A percentile compares a stretch with the other conserved stretches of the same genome.
phyloP scores from a whole-genome alignment of 1,140 invertebrate species.

The Nasonia longicornis region DNA sequence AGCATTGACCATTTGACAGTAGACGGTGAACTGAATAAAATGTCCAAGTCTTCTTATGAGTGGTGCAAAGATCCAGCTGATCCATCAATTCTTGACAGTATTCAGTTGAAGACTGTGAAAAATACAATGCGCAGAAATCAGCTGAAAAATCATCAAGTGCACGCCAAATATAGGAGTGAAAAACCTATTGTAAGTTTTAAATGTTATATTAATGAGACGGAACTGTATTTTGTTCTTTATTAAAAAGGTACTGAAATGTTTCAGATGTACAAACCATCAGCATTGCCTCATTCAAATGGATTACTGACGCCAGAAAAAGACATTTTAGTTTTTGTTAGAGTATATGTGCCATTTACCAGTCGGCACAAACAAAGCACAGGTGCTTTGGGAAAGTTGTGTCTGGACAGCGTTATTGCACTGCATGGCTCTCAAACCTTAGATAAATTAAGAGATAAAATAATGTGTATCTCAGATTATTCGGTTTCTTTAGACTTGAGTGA shows the following conservation, averaged over 20 bases:
- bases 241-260: not conserved
- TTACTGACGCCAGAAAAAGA: slow-evolving; percentile 25
- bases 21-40: slow-evolving; percentile 46
- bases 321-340: slow-evolving; percentile 37
- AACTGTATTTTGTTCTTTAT: not conserved
- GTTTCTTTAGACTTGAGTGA: slow-evolving; percentile 75
- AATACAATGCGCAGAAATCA: slow-evolving; percentile 12
- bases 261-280: slow-evolving; percentile 31
- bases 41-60: slow-evolving; percentile 25
- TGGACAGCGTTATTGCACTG: slow-evolving; percentile 73
- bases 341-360: slow-evolving; percentile 42
- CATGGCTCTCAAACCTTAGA: slow-evolving; percentile 75
- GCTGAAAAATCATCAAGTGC: slow-evolving; percentile 43
- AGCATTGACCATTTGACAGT: slow-evolving; percentile 54
- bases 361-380: slow-evolving; percentile 38
- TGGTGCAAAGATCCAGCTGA: slow-evolving; percentile 40
- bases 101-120: slow-evolving; percentile 42
- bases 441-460: slow-evolving; percentile 76
- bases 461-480: slow-evolving; percentile 76
- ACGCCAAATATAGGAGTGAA: slow-evolving; percentile 41
- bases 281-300: not conserved
- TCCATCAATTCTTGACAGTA: slow-evolving; percentile 40
- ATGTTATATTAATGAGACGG: not conserved
- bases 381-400: slow-evolving; percentile 56
- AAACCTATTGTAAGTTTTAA: slow-evolving; percentile 41